phyloP scores from a whole-genome alignment of 2,888 invertebrate species.

The Parnassius glacialis region DNA sequence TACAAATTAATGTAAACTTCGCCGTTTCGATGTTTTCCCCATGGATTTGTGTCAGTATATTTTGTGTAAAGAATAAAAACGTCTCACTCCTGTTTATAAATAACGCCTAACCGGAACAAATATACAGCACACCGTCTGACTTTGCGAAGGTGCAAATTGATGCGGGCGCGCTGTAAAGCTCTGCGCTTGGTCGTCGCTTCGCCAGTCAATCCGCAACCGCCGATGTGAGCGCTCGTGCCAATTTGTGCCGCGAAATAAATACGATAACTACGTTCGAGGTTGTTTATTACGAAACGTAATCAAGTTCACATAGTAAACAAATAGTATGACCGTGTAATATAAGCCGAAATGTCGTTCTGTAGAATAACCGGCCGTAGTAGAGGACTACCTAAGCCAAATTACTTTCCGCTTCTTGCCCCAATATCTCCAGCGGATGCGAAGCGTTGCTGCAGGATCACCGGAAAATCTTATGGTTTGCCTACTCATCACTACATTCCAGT shows the following conservation, averaged over 20 bases:
- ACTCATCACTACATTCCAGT: slow-evolving; percentile 91
- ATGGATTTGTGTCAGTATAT: slow-evolving; percentile 67
- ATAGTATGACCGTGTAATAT: slow-evolving; percentile 65
- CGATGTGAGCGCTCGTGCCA: slow-evolving; percentile 57
- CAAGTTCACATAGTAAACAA: slow-evolving; percentile 54
- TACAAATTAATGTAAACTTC: slow-evolving; percentile 30
- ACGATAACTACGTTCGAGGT: slow-evolving; percentile 47
- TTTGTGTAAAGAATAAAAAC: slow-evolving; percentile 66
- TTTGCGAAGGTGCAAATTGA: slow-evolving; percentile 67
- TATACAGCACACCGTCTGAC: slow-evolving; percentile 73
- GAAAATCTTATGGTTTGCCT: slow-evolving; percentile 87
- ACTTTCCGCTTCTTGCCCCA: slow-evolving; percentile 89
- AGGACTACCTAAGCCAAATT: slow-evolving; percentile 90
- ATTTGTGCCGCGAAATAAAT: slow-evolving; percentile 46
- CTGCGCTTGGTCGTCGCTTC: slow-evolving; percentile 41
- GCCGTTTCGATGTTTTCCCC: slow-evolving; percentile 51
- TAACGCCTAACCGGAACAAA: slow-evolving; percentile 77
- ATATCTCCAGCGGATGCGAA: slow-evolving; percentile 92
- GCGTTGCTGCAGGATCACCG: slow-evolving; percentile 88
- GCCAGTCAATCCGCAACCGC: slow-evolving; percentile 63
- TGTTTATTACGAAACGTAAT: slow-evolving; percentile 31
- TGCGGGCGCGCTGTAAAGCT: slow-evolving; percentile 50
- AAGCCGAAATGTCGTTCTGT: slow-evolving; percentile 84
- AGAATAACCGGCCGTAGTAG: slow-evolving; percentile 90
- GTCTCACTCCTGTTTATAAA: slow-evolving; percentile 75